Evolutionary conservation across 2,888 invertebrate species (phyloP).

Genomic region (Stenchaetothrips biformis): DNA sequence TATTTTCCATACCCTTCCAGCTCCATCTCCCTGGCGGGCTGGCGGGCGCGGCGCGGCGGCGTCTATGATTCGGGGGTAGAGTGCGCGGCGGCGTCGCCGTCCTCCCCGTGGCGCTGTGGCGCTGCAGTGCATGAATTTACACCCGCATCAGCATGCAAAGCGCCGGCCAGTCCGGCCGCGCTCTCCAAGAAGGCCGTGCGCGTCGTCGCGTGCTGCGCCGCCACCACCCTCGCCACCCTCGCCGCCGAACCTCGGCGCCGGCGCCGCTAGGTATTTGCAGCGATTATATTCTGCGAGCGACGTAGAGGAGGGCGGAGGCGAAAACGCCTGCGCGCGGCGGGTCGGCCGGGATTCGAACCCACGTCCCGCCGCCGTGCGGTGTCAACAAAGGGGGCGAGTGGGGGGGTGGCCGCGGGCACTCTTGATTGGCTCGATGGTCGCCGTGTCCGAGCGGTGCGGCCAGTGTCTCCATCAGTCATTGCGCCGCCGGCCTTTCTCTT

Average conservation of each 20-base stretch:
- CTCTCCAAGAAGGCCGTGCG: not conserved
- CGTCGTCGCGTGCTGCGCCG: not conserved
- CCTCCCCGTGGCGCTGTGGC: not conserved
- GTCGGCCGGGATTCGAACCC: not conserved
- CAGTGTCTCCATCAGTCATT: constrained; percentile 17
- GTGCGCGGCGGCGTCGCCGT: not conserved
- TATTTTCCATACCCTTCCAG: constrained; percentile 11
- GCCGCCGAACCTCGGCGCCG: not conserved
- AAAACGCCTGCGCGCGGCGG: not conserved
- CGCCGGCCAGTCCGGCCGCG: not conserved
- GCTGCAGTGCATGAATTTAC: not conserved
- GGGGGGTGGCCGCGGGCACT: not conserved
- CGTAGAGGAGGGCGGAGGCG: not conserved
- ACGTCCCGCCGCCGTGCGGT: not conserved
- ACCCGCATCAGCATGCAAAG: constrained; percentile 14
- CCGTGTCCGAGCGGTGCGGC: not conserved
- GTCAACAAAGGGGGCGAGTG: not conserved
- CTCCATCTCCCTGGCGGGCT: not conserved
- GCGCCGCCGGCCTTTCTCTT: not conserved
- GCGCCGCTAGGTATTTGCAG: not conserved
- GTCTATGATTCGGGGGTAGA: constrained; percentile 9
- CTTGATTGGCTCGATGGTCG: too few species aligned
- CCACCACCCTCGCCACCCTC: not conserved
- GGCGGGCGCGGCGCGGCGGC: not conserved
- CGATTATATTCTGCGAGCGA: not conserved